Conservation (phyloP, 1,140 invertebrate species). For the Drosophila trapezifrons region DNA sequence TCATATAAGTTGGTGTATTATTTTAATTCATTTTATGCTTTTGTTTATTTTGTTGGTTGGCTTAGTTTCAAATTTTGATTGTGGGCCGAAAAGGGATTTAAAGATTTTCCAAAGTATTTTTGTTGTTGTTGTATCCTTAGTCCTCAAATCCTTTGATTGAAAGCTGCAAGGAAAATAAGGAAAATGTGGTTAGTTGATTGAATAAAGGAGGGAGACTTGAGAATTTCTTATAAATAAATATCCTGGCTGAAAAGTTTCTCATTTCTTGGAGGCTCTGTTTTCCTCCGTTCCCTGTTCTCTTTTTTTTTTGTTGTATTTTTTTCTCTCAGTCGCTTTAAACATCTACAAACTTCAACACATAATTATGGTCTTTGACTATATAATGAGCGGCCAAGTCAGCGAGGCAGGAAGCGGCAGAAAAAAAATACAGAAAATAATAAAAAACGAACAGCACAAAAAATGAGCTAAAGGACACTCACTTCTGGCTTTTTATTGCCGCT, state of each 20-base stretch:
- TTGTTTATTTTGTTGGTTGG: constrained; percentile 27
- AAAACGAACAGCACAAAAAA: constrained; percentile 49
- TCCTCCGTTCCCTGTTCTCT: neutral
- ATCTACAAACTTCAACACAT: constrained; percentile 81
- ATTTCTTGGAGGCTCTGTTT: constrained; percentile 3
- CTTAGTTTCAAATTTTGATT: constrained; percentile 68
- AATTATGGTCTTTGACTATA: constrained; percentile 83
- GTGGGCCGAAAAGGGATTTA: constrained; percentile 51
- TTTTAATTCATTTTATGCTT: constrained; percentile 23
- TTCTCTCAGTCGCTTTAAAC: constrained; percentile 51
- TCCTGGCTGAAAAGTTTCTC: constrained; percentile 36
- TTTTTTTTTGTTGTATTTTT: neutral
- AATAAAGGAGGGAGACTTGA: neutral
- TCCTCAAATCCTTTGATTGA: constrained; percentile 75
- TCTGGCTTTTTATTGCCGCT: constrained; percentile 75
- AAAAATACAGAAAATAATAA: constrained; percentile 33
- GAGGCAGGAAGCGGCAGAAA: constrained; percentile 65
- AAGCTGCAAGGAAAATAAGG: constrained; percentile 46
- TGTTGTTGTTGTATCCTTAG: constrained; percentile 33
- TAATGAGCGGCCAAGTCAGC: constrained; percentile 73
- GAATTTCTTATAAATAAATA: constrained; percentile 20
- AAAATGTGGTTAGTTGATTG: constrained; percentile 17
- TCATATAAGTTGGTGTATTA: constrained; percentile 44
- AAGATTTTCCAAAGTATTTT: constrained; percentile 38
- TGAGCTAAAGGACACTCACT: constrained; percentile 80